phyloP scores from a whole-genome alignment of 1,140 invertebrate species.

The Cydia pomonella region DNA sequence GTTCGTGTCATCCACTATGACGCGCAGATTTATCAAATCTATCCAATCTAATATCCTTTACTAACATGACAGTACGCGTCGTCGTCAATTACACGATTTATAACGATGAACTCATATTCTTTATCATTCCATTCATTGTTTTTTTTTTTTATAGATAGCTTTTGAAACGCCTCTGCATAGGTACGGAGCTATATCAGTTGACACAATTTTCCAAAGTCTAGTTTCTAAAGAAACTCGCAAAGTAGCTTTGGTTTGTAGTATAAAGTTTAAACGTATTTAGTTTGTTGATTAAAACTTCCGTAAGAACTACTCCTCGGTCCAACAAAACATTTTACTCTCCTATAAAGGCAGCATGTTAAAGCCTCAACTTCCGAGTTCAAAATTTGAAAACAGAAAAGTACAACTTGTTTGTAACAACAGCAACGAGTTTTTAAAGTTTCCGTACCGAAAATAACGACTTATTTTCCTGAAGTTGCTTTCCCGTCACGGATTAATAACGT shows the following conservation, averaged over 20 bases:
- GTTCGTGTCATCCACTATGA: too few relatives aligned
- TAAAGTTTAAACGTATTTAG: conserved; percentile 4
- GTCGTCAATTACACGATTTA: too few relatives aligned
- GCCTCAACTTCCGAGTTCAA: not conserved
- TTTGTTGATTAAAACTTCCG: conserved; percentile 8
- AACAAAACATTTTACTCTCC: conserved; percentile 7
- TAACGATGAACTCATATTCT: too few relatives aligned
- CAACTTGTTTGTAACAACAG: conserved; percentile 8
- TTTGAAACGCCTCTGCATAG: not conserved
- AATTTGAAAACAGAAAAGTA: conserved; percentile 15
- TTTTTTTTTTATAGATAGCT: too few relatives aligned
- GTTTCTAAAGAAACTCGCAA: not conserved
- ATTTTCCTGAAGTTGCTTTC: conserved; percentile 9
- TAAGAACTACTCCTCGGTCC: not conserved
- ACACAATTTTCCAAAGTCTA: conserved; percentile 8
- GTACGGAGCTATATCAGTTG: not conserved
- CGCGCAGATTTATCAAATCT: too few relatives aligned
- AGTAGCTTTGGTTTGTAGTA: not conserved
- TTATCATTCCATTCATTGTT: too few relatives aligned
- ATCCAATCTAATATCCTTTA: too few relatives aligned
- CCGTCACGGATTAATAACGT: conserved; percentile 10
- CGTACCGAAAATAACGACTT: conserved; percentile 7
- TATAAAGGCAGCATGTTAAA: conserved; percentile 13
- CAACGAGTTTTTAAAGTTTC: conserved; percentile 18
- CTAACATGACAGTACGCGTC: too few relatives aligned